Evolutionary conservation across 1,140 invertebrate genomes (phyloP).

Genomic region (Calephelis virginiensis): DNA sequence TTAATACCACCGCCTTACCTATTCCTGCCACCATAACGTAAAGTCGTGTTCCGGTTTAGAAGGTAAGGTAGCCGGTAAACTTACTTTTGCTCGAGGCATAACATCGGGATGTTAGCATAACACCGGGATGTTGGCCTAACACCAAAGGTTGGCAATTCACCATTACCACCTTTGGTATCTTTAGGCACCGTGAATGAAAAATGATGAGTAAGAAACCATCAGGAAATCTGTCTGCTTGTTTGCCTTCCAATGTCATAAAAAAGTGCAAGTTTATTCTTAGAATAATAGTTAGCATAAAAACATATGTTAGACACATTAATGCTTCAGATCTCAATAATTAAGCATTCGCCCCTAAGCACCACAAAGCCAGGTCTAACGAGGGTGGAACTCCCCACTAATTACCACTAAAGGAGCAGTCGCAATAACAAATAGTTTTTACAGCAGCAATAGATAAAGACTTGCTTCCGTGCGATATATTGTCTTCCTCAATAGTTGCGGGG

Average conservation of each 20-base stretch:
- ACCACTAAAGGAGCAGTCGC: slow-evolving; percentile 37
- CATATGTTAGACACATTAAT: background rate
- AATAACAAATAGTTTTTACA: slow-evolving; percentile 61
- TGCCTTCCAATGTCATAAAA: background rate
- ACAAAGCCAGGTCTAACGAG: slow-evolving; percentile 25
- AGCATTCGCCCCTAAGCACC: slow-evolving; percentile 22
- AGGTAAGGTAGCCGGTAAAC: no score
- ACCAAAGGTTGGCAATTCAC: no score
- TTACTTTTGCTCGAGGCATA: no score
- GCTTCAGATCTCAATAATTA: slow-evolving; percentile 22
- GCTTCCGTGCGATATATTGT: slow-evolving; percentile 21
- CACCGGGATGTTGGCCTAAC: no score
- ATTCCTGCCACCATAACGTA: no score
- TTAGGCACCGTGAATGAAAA: no score
- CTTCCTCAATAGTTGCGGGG: slow-evolving; percentile 1
- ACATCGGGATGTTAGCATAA: no score
- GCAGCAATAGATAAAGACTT: slow-evolving; percentile 51
- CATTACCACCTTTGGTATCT: no score
- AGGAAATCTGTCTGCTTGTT: no score
- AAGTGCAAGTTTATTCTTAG: background rate
- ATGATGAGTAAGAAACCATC: no score
- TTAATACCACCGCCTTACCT: no score
- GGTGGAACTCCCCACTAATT: slow-evolving; percentile 41
- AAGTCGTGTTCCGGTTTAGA: no score
- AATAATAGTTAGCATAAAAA: background rate